These are phyloP conservation scores for Notodonta dromedarius DNA, from an alignment of 2,888 invertebrate species.

Conservation along the genomic window DNA sequence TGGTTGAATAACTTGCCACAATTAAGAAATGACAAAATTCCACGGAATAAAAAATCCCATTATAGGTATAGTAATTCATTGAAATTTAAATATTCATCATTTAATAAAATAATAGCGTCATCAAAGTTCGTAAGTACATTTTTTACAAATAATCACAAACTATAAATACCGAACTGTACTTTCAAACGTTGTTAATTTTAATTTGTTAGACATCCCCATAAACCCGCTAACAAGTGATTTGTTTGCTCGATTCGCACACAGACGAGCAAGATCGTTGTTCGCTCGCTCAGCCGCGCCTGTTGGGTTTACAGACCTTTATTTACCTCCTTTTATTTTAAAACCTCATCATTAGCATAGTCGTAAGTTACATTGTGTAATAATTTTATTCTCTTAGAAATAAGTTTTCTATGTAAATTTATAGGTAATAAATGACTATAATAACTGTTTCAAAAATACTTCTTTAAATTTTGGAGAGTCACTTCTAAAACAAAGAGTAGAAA, in stretches of 20 bases:
- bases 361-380: conserved; percentile 7
- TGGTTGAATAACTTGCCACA: too few relatives aligned
- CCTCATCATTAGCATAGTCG: background rate
- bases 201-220: background rate
- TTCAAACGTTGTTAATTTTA: background rate
- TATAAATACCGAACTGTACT: background rate
- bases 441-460: conserved; percentile 6
- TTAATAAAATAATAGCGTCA: background rate
- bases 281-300: background rate
- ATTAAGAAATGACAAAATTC: too few relatives aligned
- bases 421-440: conserved; percentile 12
- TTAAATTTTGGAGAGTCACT: background rate
- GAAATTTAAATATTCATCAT: too few relatives aligned
- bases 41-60: too few relatives aligned
- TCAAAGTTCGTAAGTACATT: background rate
- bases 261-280: background rate
- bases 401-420: conserved; percentile 23
- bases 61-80: too few relatives aligned
- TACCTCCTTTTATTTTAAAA: background rate
- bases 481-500: too few relatives aligned
- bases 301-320: background rate
- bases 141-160: background rate
- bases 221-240: background rate
- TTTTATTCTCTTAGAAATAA: conserved; percentile 14
- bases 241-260: too few relatives aligned